Base-by-base conservation (phyloP, 2,797 vertebrate species). In the Parambassis ranga region DNA sequence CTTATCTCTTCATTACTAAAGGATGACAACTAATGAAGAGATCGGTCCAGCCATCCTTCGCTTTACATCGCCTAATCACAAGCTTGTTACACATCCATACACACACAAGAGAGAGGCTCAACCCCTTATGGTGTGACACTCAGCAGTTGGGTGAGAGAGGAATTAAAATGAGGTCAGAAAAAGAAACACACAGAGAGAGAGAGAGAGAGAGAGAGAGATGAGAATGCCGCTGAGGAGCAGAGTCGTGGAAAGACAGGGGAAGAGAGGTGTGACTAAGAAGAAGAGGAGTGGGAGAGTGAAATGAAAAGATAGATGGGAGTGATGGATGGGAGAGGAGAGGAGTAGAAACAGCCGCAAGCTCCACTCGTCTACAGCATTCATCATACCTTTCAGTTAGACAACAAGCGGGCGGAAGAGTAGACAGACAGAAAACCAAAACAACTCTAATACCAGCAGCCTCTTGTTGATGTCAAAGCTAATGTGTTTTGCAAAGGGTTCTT, bases 301-400 rank as follows among this genome's bases (percentile, higher is more conserved):
- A 82, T 73, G 68, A 84, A 79, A 84, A 76, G 76, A 79, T 70
- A 65, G 82, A 75, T 73, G 33, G 19, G 65, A 52, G 66, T 85
- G 86, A 88, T 85, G 79, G 77, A 84, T 82, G 72, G 71, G 15
- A 72, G 67, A 53, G 55, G 76, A 81, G 77, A 71, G 68, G 62
- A 76, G 61, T 8, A 81, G 72, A 83, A 88, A 81, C 82, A 84
- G 84, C 83, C 64, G 23, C 50, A 2, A 86, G 84, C 79, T 67
- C 43, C 67, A 65, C 65, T 77, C 51, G 31, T 81, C 79, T 73
- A 41, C 65, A 53, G 73, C 71, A 83, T 85, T 83, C 78, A 85
- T 89, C 84, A 85, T 74, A 50, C 60, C 55, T 77, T 68, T 83
- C 83, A 74, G 63, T 74, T 65, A 69, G 77, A 79, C 72, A 69